Conservation (phyloP, 2,113 vertebrate genomes). For the Odontophorus gujanensis region DNA sequence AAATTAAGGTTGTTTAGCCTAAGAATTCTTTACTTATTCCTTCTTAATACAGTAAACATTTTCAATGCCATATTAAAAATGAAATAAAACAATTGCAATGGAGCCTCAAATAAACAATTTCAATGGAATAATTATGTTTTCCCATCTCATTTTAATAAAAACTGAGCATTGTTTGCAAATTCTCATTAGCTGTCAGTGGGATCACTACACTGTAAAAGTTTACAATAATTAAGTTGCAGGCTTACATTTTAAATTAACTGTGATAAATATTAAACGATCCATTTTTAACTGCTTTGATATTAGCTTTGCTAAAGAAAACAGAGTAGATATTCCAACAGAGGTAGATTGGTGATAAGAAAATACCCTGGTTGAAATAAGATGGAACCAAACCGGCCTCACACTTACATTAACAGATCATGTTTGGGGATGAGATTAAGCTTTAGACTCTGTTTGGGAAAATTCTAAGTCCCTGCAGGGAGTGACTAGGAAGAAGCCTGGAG, state of each 20-base stretch:
- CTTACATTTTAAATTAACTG: conserved; percentile 23
- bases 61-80: not conserved
- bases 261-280: not conserved
- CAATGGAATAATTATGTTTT: not conserved
- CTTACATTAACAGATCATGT: not conserved
- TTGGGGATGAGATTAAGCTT: not conserved
- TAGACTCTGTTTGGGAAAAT: not conserved
- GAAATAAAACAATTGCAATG: not conserved
- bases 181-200: not conserved
- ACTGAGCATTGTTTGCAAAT: not conserved
- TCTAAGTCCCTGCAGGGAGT: not conserved
- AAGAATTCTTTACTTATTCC: not conserved
- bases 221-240: not conserved
- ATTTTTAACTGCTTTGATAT: not conserved
- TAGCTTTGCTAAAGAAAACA: not conserved
- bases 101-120: not conserved
- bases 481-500: not conserved
- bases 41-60: not conserved
- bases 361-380: not conserved
- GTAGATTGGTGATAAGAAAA: not conserved
- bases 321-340: not conserved
- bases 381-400: not conserved
- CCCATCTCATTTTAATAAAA: not conserved
- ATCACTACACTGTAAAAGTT: not conserved
- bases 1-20: not conserved